phyloP scores from a whole-genome alignment of 2,797 vertebrate species.

The Haliaeetus vocifer region DNA sequence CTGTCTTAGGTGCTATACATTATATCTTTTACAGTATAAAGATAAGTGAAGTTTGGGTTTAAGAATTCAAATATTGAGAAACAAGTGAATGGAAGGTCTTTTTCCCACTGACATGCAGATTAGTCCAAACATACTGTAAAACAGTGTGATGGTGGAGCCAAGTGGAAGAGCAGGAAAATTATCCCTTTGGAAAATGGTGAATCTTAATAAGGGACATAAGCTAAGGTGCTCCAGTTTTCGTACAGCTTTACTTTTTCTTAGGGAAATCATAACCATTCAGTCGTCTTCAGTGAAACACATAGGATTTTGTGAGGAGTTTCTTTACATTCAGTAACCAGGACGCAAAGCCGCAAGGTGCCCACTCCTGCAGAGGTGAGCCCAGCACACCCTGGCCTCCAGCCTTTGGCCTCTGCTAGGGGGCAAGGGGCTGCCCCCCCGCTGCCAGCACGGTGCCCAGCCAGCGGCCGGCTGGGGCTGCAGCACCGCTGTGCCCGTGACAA shows the following conservation, averaged over 20 bases:
- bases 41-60: not conserved
- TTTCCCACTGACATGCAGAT: not conserved
- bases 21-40: not conserved
- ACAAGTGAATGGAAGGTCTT: not conserved
- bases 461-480: rapidly evolving
- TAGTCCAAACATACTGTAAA: not conserved
- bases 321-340: not conserved
- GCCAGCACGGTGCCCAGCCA: rapidly evolving
- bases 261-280: not conserved
- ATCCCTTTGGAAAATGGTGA: not conserved
- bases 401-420: rapidly evolving
- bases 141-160: no score
- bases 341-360: not conserved
- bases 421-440: not conserved
- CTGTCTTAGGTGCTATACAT: not conserved
- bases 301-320: not conserved
- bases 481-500: not conserved
- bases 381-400: rapidly evolving
- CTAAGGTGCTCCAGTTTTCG: not conserved
- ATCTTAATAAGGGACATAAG: not conserved
- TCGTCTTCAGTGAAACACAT: not conserved
- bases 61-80: not conserved
- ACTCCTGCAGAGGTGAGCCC: not conserved
- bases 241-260: not conserved
- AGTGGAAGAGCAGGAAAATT: not conserved